Evolutionary conservation across 2,113 vertebrate genomes (phyloP).

Genomic region (Chaetura pelagica): DNA sequence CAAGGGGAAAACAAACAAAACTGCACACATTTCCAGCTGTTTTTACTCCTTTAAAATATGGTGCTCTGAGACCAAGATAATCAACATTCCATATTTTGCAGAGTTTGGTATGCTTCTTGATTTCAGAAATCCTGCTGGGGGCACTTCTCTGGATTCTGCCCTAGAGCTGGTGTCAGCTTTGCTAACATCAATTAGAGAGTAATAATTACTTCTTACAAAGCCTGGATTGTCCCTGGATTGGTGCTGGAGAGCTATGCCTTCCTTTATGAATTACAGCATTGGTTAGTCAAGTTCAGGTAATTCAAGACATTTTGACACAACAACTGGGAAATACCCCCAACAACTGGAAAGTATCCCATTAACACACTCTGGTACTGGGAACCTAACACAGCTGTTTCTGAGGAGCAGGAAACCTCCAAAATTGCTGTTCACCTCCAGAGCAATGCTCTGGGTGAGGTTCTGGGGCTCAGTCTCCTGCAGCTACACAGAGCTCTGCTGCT

Average conservation of each 20-base stretch:
- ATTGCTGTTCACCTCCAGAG: accelerated
- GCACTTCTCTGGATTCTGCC: accelerated
- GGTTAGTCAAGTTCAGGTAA: accelerated
- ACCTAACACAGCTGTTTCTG: background rate
- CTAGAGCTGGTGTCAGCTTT: background rate
- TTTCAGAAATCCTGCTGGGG: background rate
- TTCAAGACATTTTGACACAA: background rate
- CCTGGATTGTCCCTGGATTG: too few species aligned
- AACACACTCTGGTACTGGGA: accelerated
- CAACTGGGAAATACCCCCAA: accelerated
- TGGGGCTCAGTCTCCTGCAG: background rate
- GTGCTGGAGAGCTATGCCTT: background rate
- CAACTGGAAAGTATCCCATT: accelerated
- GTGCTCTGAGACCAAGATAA: background rate
- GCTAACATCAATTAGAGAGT: background rate
- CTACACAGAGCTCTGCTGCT: background rate
- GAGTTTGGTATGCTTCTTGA: accelerated
- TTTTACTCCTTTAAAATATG: accelerated
- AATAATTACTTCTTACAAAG: background rate
- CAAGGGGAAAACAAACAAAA: background rate
- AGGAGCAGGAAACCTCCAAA: background rate
- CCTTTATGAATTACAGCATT: background rate
- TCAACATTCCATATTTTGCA: accelerated
- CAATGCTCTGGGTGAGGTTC: accelerated
- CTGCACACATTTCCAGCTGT: accelerated